Conservation (phyloP, 2,797 vertebrate species). For the Pseudochirops corinnae region DNA sequence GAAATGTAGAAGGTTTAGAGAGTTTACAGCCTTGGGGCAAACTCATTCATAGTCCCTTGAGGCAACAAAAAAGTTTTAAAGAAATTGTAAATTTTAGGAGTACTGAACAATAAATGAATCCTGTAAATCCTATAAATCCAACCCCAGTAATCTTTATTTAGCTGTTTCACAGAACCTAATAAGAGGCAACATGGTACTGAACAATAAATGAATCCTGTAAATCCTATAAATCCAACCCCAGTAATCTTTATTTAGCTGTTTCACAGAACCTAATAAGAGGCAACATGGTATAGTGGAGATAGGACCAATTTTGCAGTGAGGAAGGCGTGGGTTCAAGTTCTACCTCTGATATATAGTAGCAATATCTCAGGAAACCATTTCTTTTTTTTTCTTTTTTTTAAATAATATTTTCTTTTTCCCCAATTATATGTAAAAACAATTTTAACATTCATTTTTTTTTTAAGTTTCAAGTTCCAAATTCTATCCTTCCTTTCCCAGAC, state of each 20-base stretch:
- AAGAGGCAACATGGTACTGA: background rate
- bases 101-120: slow-evolving; percentile 7
- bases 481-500: too few species aligned
- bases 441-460: too few species aligned
- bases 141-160: slow-evolving; percentile 30
- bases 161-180: background rate
- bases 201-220: background rate
- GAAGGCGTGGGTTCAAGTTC: too few species aligned
- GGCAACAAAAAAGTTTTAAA: slow-evolving; percentile 43
- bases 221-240: slow-evolving; percentile 10
- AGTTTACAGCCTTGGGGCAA: background rate
- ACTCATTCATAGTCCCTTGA: slow-evolving; percentile 9
- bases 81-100: background rate
- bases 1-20: background rate
- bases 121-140: background rate
- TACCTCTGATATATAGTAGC: background rate
- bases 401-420: too few species aligned
- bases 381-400: background rate
- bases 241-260: slow-evolving; percentile 10
- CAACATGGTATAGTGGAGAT: background rate
- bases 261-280: background rate
- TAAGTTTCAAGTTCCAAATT: too few species aligned
- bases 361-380: background rate
- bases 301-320: background rate
- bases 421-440: too few species aligned